Base-by-base conservation (phyloP, 2,888 invertebrate genomes). In the Tromatobia lineatoria region DNA sequence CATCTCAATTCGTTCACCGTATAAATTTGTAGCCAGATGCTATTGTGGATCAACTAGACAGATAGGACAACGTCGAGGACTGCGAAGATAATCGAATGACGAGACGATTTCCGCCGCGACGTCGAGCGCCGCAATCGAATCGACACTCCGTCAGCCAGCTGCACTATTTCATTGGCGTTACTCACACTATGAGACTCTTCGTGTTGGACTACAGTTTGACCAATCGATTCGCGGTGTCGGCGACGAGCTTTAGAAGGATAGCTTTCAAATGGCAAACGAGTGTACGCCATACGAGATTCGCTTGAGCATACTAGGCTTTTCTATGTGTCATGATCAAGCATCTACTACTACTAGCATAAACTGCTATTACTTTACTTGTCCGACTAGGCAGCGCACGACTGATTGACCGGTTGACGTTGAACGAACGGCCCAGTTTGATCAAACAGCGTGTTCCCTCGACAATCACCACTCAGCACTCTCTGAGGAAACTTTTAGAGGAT, bases 321-420 rank as follows among this genome's bases (percentile, higher is more conserved):
- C 29, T n/a, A 15, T 61, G 61, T 15, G 25, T 25, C 20, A 38
- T 38, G 70, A 61, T 54, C 71, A 34, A 64, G 25, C 34, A 15
- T 25, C 38, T 38, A 29, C 13, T 13, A 59, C 45, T 29, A 59
- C 69, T 2, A 29, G 13, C 29, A 45, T 3, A 50, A 13, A 50
- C 52, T 34, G 20, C 75, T n/a, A 52, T 75, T 50, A 64, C 64
- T 47, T 61, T 38, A 38, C 50, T 50, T 52, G 75, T 52, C 50
- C 38, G 38, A 20, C 50, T 77, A 47, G 69, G 34, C 45, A 61
- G 18, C 52, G 42, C 52, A 79, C 66, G 66, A 54, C 66, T 54
- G 79, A 79, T 79, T 79, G 79, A 66, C 71, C 71, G 66, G 71
- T 79, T 73, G 79, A 79, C 66, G 73, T 71, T 73, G 79, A 73